These are phyloP conservation scores for Leiothrix lutea DNA, from an alignment of 2,113 vertebrate species.

Conservation along the genomic window DNA sequence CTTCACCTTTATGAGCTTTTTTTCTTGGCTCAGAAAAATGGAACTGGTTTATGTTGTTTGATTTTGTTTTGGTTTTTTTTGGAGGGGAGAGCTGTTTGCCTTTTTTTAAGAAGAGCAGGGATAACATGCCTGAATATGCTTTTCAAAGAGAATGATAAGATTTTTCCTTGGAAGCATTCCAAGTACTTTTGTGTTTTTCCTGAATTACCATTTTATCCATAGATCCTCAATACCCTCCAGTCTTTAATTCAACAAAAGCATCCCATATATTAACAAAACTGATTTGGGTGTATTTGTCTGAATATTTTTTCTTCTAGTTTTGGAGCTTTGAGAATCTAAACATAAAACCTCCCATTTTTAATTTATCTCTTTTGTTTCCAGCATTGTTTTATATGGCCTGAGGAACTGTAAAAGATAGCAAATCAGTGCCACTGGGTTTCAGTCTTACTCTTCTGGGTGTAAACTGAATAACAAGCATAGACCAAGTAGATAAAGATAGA, in stretches of 20 bases:
- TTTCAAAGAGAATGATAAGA: constrained; percentile 1
- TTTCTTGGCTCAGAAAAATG: constrained; percentile 5
- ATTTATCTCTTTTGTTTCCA: background rate
- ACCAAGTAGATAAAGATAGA: background rate
- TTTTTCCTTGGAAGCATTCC: background rate
- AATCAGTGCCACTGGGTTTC: background rate
- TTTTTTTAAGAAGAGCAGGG: background rate
- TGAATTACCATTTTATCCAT: background rate
- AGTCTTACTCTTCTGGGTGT: background rate
- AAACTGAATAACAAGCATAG: background rate
- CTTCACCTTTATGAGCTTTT: constrained; percentile 18
- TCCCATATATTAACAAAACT: background rate
- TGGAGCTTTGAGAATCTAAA: background rate
- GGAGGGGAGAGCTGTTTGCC: background rate
- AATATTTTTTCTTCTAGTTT: background rate
- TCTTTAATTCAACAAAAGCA: background rate
- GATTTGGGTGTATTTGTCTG: background rate
- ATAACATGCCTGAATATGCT: background rate
- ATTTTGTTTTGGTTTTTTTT: background rate
- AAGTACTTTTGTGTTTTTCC: background rate
- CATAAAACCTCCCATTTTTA: background rate
- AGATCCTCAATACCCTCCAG: background rate
- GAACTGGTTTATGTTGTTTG: background rate
- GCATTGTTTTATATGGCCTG: background rate
- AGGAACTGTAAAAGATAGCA: background rate